Percentiles rank a stretch among this genome's conserved stretches.
Conservation (phyloP, 2,113 vertebrate genomes). For the Pseudorectes ferrugineus region DNA sequence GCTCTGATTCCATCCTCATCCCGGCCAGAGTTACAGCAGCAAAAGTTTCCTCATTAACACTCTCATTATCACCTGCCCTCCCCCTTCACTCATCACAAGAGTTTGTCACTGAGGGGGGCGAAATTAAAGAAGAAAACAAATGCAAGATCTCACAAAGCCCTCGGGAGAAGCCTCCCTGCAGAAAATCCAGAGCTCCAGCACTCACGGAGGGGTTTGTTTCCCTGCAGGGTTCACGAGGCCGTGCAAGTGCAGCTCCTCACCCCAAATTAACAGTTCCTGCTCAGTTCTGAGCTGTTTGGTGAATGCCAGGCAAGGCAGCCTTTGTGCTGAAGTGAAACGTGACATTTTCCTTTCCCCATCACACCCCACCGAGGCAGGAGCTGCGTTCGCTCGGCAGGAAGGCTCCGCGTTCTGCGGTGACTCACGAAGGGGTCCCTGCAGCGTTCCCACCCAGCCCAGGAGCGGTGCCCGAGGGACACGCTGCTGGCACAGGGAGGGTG, state of each 20-base stretch:
- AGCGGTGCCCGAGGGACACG: neutral
- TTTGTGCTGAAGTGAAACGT: neutral
- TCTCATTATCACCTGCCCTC: too few relatives aligned
- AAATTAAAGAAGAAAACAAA: neutral
- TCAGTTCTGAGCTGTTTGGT: neutral
- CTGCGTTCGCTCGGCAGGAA: rapidly evolving
- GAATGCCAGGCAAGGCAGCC: neutral
- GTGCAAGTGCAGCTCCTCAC: neutral
- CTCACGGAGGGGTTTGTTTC: neutral
- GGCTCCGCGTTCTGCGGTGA: neutral
- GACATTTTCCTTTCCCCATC: neutral
- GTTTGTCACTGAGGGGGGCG: neutral
- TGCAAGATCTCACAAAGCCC: neutral
- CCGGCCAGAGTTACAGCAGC: neutral
- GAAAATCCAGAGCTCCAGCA: neutral
- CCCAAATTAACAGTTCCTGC: neutral
- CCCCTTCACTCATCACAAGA: neutral
- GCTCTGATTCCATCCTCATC: neutral
- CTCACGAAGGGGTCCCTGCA: rapidly evolving
- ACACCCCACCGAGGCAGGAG: neutral
- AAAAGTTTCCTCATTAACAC: neutral
- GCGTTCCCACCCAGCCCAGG: neutral
- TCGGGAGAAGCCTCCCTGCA: neutral
- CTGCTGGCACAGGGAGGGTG: too few relatives aligned
- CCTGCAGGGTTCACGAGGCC: neutral